phyloP scores from a whole-genome alignment of 2,888 invertebrate species.

The Chymomyza procnemis region DNA sequence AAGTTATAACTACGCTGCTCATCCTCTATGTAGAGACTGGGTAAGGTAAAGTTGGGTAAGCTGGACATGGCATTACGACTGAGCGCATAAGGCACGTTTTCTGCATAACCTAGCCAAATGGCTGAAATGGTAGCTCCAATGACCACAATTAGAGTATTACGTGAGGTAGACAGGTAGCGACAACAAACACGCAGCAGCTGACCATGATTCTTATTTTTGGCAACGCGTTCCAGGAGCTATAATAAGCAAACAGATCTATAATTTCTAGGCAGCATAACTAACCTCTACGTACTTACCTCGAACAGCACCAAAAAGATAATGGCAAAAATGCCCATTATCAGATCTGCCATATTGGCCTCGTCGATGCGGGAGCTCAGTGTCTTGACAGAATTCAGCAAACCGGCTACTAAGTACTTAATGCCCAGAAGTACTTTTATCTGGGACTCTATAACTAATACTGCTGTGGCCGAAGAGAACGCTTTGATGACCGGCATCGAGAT shows the following conservation, averaged over 20 bases:
- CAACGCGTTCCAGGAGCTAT: constrained; percentile 83
- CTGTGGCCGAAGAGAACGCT: constrained; percentile 92
- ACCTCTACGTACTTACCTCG: constrained; percentile 80
- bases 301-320: constrained; percentile 84
- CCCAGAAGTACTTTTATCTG: constrained; percentile 89
- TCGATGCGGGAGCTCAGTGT: constrained; percentile 80
- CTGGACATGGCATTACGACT: constrained; percentile 82
- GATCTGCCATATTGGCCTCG: constrained; percentile 82
- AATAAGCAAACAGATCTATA: constrained; percentile 40
- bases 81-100: constrained; percentile 82
- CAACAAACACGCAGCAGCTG: constrained; percentile 80
- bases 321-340: constrained; percentile 83
- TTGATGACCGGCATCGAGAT: constrained; percentile 91
- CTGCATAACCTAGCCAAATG: constrained; percentile 78
- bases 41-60: constrained; percentile 83
- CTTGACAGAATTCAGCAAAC: constrained; percentile 82
- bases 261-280: too few relatives aligned
- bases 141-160: constrained; percentile 88
- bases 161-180: constrained; percentile 86
- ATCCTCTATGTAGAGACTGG: constrained; percentile 82
- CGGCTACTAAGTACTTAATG: constrained; percentile 84
- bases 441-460: constrained; percentile 87
- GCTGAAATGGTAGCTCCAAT: constrained; percentile 82
- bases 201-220: constrained; percentile 67
- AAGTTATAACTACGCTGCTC: constrained; percentile 82